Conservation (phyloP, 2,888 invertebrate genomes). For the Agelastica alni region DNA sequence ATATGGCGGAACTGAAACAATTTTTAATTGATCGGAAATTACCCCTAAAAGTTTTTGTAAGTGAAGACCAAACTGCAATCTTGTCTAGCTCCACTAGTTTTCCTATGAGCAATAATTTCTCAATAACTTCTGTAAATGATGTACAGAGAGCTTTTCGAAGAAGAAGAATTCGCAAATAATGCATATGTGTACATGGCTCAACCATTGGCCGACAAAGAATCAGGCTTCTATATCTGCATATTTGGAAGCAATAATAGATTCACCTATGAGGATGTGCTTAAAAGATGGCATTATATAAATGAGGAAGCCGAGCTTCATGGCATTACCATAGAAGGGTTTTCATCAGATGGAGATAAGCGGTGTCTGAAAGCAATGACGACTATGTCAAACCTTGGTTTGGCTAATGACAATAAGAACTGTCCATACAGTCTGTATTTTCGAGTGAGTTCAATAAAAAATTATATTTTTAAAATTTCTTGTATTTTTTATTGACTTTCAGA, state of each 20-base stretch:
- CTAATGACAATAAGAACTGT: too few species aligned
- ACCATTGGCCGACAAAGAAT: slow-evolving; percentile 11
- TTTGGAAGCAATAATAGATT: slow-evolving; percentile 19
- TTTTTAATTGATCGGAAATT: slow-evolving; percentile 3
- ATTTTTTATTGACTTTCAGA: too few species aligned
- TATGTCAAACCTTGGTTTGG: too few species aligned
- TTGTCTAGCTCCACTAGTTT: background rate
- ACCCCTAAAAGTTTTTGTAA: slow-evolving; percentile 1
- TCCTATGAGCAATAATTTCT: slow-evolving; percentile 8
- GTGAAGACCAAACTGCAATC: slow-evolving; percentile 25
- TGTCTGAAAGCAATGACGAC: slow-evolving; percentile 22
- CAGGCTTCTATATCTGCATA: slow-evolving; percentile 13
- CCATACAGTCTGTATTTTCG: too few species aligned
- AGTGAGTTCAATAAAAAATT: too few species aligned
- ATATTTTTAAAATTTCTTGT: too few species aligned
- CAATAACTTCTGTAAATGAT: slow-evolving; percentile 10
- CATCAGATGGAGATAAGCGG: slow-evolving; percentile 21
- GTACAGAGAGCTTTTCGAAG: slow-evolving; percentile 16
- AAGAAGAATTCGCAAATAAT: slow-evolving; percentile 11
- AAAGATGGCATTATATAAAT: slow-evolving; percentile 13
- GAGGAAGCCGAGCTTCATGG: slow-evolving; percentile 1
- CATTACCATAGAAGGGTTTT: slow-evolving; percentile 12
- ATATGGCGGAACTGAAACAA: slow-evolving; percentile 1
- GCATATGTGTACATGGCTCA: slow-evolving; percentile 35
- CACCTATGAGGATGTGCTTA: slow-evolving; percentile 5